Evolutionary conservation across 2,797 vertebrate genomes (phyloP).

Genomic region (Macropodus opercularis): DNA sequence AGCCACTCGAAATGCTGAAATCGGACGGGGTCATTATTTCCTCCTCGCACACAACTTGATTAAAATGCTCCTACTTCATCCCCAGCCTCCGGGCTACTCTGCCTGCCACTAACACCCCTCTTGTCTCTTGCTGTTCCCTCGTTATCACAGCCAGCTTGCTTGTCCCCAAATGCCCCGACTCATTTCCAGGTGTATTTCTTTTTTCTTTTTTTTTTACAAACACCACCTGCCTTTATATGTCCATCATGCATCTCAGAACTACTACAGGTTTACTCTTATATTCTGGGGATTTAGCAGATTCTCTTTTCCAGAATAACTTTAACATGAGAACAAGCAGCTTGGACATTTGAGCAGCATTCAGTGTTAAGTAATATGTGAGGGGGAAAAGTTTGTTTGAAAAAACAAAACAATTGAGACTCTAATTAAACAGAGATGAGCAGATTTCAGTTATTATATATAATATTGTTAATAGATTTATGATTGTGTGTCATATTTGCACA

Average conservation of each 20-base stretch:
- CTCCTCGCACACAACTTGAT: conserved; percentile 42
- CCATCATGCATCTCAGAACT: conserved; percentile 45
- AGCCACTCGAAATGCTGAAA: no score
- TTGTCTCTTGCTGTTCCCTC: conserved; percentile 61
- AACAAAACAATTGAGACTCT: no score
- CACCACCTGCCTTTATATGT: conserved; percentile 58
- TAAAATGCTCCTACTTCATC: conserved; percentile 50
- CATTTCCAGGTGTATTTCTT: conserved; percentile 39
- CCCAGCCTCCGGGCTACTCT: conserved; percentile 41
- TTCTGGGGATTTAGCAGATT: conserved; percentile 20
- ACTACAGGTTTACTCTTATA: conserved; percentile 14
- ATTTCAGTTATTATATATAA: no score
- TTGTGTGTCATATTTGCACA: no score
- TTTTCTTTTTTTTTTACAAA: conserved; percentile 35
- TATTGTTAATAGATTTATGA: no score
- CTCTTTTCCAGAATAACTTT: background rate
- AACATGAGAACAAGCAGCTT: conserved; percentile 14
- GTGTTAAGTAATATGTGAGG: no score
- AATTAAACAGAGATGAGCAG: no score
- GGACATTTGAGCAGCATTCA: no score
- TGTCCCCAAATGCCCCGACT: conserved; percentile 61
- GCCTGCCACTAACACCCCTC: conserved; percentile 53
- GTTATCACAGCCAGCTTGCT: conserved; percentile 64
- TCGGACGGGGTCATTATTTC: background rate
- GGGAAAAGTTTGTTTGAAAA: no score